Evolutionary conservation across 2,797 vertebrate species (phyloP).

Genomic region (Anabas testudineus): DNA sequence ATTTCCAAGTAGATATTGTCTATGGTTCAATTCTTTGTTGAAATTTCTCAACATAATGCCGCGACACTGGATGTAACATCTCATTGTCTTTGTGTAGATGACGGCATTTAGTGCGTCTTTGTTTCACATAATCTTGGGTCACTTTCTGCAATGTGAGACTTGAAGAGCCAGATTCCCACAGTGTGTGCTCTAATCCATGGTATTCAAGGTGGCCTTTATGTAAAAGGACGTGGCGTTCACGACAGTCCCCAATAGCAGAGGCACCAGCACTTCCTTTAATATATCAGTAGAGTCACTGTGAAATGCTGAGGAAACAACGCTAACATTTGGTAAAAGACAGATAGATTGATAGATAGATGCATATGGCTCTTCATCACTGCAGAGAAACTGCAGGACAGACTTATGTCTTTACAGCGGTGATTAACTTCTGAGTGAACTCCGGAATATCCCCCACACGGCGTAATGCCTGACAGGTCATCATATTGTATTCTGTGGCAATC

Average conservation of each 20-base stretch:
- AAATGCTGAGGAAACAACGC: background rate
- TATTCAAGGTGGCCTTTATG: constrained; percentile 30
- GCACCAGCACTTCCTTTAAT: too few species aligned
- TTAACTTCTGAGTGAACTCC: constrained; percentile 65
- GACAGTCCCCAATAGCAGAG: too few species aligned
- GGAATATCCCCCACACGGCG: constrained; percentile 42
- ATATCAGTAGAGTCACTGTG: background rate
- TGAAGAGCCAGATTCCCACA: constrained; percentile 39
- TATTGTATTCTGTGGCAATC: constrained; percentile 57
- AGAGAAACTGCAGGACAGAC: background rate
- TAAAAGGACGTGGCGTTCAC: background rate
- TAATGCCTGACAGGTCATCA: constrained; percentile 64
- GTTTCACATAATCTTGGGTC: constrained; percentile 74
- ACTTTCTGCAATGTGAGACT: constrained; percentile 50
- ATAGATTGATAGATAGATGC: constrained; percentile 29
- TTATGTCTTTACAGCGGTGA: constrained; percentile 35
- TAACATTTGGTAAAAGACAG: background rate
- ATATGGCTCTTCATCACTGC: constrained; percentile 13
- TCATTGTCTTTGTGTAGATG: constrained; percentile 74
- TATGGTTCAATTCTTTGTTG: constrained; percentile 70
- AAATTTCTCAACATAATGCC: constrained; percentile 66
- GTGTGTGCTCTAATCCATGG: constrained; percentile 4
- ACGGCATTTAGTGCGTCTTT: constrained; percentile 73
- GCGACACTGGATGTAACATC: constrained; percentile 62
- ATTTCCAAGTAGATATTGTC: constrained; percentile 76